Base-by-base conservation (phyloP, 2,113 vertebrate species). In the Engystomops pustulosus region DNA sequence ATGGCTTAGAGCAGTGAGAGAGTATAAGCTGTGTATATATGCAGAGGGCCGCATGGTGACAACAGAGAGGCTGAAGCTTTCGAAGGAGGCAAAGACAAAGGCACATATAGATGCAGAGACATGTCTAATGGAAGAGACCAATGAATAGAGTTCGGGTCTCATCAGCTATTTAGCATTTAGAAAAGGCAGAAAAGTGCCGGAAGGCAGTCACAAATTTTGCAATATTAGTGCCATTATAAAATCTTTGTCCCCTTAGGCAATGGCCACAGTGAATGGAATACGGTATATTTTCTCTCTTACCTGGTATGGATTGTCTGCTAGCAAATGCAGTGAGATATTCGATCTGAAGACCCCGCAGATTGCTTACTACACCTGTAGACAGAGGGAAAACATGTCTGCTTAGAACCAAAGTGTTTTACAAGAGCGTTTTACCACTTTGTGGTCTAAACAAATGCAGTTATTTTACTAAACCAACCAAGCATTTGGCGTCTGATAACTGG, bases 241-340 rank as follows among this genome's bases (percentile, higher is more conserved):
- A 36, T 30, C 18, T 27, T 2, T 77, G 6, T 25, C 20, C 4
- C 20, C 36, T 3, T 11, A 72, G 41, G 70, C 23, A 27, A 27
- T 3, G 70, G 38, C n/a, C 12, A 8, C 23, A 17, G 23, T 25
- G 18, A 69, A 14, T 14, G 36, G 38, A 45, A 8, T 45, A 45
- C 47, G 6, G 30, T 15, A n/a, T 36, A 53, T 77, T 34, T 65
- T 68, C 27, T 4, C 30, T 74, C 81, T 83, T 83, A 83, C 81
- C 81, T 83, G 80, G 51, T 60, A 32, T 74, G 51, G 69, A 55
- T 30, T 65, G 34, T 44, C 18, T 45, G 49, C 34, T 45, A 65
- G 47, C 32, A 75, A 74, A 34, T 27, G 25, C 51, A 62, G 53
- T n/a, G 12, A n/a, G 20, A 55, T 32, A 23, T 41, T 41, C 44